Percentiles rank a stretch among this genome's conserved stretches.
Evolutionary conservation across 2,888 invertebrate genomes (phyloP).

Genomic region (Carterocephalus palaemon): DNA sequence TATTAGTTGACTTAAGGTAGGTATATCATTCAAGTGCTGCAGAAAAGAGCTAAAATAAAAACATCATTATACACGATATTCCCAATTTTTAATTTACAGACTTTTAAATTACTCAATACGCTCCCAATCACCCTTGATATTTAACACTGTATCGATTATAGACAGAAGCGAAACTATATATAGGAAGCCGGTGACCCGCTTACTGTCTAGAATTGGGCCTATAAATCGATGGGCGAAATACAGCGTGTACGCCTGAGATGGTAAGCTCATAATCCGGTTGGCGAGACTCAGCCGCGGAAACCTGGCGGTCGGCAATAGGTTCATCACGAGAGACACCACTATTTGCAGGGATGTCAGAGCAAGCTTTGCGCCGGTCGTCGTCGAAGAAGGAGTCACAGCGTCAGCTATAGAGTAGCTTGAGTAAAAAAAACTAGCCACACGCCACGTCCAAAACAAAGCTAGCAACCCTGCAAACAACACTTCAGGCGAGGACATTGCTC

Average conservation of each 20-base stretch:
- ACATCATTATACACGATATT: no score
- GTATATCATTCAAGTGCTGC: no score
- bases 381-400: constrained; percentile 33
- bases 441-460: constrained; percentile 42
- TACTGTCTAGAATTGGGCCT: constrained; percentile 37
- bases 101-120: constrained; percentile 38
- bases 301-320: constrained; percentile 33
- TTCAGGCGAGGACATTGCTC: constrained; percentile 28
- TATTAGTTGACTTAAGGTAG: no score
- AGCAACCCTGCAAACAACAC: constrained; percentile 33
- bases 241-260: constrained; percentile 43
- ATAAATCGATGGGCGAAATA: constrained; percentile 43
- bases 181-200: constrained; percentile 36
- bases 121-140: constrained; percentile 42
- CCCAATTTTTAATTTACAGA: no score
- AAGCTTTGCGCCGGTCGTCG: constrained; percentile 32
- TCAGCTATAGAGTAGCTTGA: constrained; percentile 43
- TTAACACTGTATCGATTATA: constrained; percentile 42
- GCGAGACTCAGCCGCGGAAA: constrained; percentile 45
- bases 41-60: no score
- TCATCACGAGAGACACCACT: constrained; percentile 31
- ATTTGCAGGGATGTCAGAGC: constrained; percentile 36
- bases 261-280: constrained; percentile 42
- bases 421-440: constrained; percentile 38
- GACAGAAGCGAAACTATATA: constrained; percentile 38